Percentiles rank a stretch among this genome's conserved stretches.
Conservation (phyloP, 2,113 vertebrate genomes). For the Meriones unguiculatus region DNA sequence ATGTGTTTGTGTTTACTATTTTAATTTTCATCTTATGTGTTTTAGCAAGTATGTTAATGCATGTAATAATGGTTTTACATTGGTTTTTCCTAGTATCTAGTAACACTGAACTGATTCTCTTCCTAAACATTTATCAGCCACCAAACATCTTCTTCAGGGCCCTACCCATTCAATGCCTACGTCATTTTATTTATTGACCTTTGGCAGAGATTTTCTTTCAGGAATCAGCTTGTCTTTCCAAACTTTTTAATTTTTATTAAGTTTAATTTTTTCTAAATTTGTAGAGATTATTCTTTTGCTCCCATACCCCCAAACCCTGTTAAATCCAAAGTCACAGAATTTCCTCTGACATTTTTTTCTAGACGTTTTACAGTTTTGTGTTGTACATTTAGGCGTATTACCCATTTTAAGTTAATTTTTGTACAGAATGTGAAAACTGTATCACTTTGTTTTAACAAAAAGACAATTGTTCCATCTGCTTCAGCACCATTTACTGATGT, state of each 20-base stretch:
- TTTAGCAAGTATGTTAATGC: not conserved
- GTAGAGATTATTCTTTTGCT: not conserved
- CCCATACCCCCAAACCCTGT: not conserved
- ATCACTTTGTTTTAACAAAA: not conserved
- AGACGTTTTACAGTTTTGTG: not conserved
- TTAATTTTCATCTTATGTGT: not conserved
- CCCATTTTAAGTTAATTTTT: slow-evolving; percentile 39
- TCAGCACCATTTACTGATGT: not conserved
- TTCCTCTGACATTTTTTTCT: not conserved
- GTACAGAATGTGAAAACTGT: not conserved
- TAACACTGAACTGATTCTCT: slow-evolving; percentile 14
- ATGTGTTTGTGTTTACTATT: not conserved
- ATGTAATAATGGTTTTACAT: not conserved
- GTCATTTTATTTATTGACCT: not conserved
- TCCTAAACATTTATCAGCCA: not conserved
- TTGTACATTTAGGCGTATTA: not conserved
- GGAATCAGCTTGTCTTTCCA: not conserved
- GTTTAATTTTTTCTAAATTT: not conserved
- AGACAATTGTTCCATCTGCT: not conserved
- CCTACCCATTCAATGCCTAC: not conserved
- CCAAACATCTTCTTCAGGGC: not conserved
- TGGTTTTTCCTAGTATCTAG: not conserved
- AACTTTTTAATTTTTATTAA: not conserved
- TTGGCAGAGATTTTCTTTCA: slow-evolving; percentile 8
- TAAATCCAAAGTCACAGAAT: not conserved